These are phyloP conservation scores for Eubasilissa splendida DNA, from an alignment of 2,888 invertebrate genomes.

Conservation along the genomic window DNA sequence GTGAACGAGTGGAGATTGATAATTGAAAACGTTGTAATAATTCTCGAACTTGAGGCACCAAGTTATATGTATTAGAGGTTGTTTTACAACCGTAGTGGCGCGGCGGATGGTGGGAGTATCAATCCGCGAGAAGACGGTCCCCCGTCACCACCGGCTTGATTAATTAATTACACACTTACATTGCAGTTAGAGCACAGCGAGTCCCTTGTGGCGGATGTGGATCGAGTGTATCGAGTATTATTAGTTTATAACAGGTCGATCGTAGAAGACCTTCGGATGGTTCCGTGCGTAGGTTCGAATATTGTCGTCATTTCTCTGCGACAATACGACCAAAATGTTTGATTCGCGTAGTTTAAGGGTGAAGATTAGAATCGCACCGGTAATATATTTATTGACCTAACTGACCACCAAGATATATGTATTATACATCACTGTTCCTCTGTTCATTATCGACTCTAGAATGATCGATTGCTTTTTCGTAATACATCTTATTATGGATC, in stretches of 20 bases:
- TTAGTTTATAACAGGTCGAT: conserved; percentile 9
- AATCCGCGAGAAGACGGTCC: too few species aligned
- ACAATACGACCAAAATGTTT: conserved; percentile 25
- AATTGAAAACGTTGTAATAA: too few species aligned
- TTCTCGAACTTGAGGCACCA: too few species aligned
- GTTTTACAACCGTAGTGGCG: too few species aligned
- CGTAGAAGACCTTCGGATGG: neutral
- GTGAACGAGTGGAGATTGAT: too few species aligned
- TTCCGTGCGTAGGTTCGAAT: neutral
- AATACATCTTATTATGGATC: neutral
- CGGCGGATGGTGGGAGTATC: too few species aligned
- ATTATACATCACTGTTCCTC: conserved; percentile 1
- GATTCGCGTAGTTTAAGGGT: neutral
- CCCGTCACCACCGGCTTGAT: too few species aligned
- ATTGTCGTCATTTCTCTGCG: neutral
- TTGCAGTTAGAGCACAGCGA: too few species aligned
- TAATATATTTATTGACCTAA: too few species aligned
- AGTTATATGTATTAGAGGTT: too few species aligned
- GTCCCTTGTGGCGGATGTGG: too few species aligned
- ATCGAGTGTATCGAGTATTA: conserved; percentile 15
- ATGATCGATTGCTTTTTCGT: neutral
- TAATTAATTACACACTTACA: too few species aligned
- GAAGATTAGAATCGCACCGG: neutral
- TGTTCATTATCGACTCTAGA: neutral
- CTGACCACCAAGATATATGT: neutral